A percentile compares a stretch with the other conserved stretches of the same genome.
Evolutionary conservation across 1,140 invertebrate genomes (phyloP).

Genomic region (Diploscapter pachys): DNA sequence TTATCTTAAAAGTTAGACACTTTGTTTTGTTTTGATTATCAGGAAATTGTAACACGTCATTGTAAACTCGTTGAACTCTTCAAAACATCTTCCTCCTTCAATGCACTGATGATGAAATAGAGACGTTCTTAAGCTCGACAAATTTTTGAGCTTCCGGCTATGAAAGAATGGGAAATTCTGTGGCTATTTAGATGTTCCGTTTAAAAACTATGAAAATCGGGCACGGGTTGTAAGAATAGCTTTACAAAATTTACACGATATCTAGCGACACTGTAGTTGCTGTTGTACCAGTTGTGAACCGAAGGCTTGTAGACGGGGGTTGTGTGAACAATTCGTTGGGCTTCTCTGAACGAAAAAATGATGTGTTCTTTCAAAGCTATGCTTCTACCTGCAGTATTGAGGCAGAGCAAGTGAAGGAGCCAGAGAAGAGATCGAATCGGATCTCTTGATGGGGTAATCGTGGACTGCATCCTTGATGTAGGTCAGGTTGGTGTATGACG

Average conservation of each 20-base stretch:
- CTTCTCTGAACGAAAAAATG: constrained; percentile 43
- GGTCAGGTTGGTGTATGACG: constrained; percentile 57
- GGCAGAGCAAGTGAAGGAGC: constrained; percentile 57
- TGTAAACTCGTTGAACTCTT: no score
- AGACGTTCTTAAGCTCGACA: background rate
- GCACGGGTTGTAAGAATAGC: no score
- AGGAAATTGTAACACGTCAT: no score
- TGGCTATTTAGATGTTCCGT: background rate
- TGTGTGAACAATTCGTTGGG: constrained; percentile 57
- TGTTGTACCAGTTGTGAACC: constrained; percentile 51
- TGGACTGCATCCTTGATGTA: constrained; percentile 52
- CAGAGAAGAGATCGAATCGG: constrained; percentile 51
- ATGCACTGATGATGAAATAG: no score
- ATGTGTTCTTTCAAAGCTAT: background rate
- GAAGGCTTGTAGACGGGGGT: constrained; percentile 58
- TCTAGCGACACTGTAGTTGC: constrained; percentile 47
- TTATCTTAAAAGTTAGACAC: no score
- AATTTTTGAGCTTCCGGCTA: constrained; percentile 6
- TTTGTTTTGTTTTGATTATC: no score
- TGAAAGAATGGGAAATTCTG: background rate
- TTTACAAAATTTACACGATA: constrained; percentile 32
- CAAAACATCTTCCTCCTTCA: no score
- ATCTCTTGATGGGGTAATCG: constrained; percentile 53
- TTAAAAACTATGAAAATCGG: background rate
- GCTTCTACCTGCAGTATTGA: constrained; percentile 42